Evolutionary conservation across 2,888 invertebrate species (phyloP).

Genomic region (Heliconius sara): DNA sequence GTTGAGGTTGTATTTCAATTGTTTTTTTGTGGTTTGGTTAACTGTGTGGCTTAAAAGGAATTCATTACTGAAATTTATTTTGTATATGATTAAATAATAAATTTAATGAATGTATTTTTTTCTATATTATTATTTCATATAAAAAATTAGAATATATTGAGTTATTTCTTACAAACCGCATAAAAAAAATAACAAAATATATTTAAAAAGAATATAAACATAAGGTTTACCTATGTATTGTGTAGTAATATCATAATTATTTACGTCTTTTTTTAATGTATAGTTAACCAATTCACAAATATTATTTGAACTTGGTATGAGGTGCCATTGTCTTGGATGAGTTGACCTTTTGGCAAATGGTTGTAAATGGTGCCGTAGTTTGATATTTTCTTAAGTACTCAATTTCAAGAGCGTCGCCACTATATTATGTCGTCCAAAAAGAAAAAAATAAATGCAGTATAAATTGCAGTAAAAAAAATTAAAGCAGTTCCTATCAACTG

Average conservation of each 20-base stretch:
- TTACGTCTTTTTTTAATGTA: not conserved
- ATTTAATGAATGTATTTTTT: too few species aligned
- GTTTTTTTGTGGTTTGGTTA: conserved; percentile 12
- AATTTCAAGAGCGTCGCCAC: not conserved
- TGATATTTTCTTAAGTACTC: conserved; percentile 43
- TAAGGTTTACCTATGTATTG: too few species aligned
- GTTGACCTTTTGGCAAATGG: conserved; percentile 62
- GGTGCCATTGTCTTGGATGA: conserved; percentile 64
- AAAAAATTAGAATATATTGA: too few species aligned
- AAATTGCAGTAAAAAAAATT: not conserved
- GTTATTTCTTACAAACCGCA: too few species aligned
- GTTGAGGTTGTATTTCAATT: conserved; percentile 10
- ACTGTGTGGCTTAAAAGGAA: not conserved
- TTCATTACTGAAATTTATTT: too few species aligned
- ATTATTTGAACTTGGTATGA: conserved; percentile 36
- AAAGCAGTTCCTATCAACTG: not conserved
- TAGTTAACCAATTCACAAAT: conserved; percentile 12
- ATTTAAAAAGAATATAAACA: not conserved
- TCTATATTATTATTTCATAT: too few species aligned
- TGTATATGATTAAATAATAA: too few species aligned
- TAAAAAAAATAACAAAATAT: not conserved
- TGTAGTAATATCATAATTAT: not conserved
- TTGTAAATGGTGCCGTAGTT: conserved; percentile 58
- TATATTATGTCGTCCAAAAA: not conserved
- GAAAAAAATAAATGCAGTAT: not conserved